A percentile compares a stretch with the other conserved stretches of the same genome.
Evolutionary conservation across 2,113 vertebrate species (phyloP).

Genomic region (Narcine bancroftii): DNA sequence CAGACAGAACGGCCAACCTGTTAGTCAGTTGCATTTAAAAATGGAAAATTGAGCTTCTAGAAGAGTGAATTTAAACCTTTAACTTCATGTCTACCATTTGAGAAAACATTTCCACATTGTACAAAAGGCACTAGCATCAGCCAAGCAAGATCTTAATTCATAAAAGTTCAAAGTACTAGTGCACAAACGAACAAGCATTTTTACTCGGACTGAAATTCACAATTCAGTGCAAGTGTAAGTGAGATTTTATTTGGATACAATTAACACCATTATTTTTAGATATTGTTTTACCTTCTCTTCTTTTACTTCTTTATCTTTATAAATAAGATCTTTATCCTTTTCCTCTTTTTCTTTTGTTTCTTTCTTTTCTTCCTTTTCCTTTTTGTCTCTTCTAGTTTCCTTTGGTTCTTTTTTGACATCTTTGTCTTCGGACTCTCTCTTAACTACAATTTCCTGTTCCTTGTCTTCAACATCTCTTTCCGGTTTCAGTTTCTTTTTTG

Average conservation of each 20-base stretch:
- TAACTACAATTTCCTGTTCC: constrained; percentile 61
- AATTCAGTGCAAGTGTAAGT: not conserved
- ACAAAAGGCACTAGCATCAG: not conserved
- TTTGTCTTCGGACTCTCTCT: constrained; percentile 69
- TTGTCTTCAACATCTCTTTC: constrained; percentile 67
- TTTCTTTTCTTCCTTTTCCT: constrained; percentile 68
- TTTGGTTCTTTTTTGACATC: constrained; percentile 61
- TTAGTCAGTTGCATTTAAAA: not conserved
- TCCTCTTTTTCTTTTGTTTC: constrained; percentile 79
- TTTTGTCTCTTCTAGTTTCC: constrained; percentile 49
- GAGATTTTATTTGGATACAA: not conserved
- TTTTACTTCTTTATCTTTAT: constrained; percentile 71
- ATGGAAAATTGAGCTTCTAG: not conserved
- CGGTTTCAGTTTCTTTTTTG: constrained; percentile 63
- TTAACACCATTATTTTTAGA: not conserved
- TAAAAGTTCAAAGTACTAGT: not conserved
- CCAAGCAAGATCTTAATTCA: not conserved
- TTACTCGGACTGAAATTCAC: not conserved
- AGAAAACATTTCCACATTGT: not conserved
- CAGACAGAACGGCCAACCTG: not conserved
- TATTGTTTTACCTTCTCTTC: constrained; percentile 60
- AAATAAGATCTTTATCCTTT: constrained; percentile 63
- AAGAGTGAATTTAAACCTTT: not conserved
- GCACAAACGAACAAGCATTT: not conserved
- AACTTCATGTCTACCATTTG: not conserved